Conservation (phyloP, 2,113 vertebrate genomes). For the Cheirogaleus medius region DNA sequence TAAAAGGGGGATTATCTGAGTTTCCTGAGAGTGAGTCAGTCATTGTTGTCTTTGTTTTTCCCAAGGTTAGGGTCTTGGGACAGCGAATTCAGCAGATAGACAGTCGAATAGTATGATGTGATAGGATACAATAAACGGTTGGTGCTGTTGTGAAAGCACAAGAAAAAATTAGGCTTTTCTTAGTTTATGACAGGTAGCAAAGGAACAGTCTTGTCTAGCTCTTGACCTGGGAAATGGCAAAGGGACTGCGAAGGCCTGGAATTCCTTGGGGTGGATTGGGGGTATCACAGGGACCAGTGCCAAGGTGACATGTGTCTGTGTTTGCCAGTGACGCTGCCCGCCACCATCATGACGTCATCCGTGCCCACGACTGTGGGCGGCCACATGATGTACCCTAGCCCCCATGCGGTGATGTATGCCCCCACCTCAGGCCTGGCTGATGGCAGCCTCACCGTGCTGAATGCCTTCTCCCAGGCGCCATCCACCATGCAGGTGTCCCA, state of each 20-base stretch:
- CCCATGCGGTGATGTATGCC: slow-evolving; percentile 97
- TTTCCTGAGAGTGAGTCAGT: neutral
- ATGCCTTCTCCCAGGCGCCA: slow-evolving; percentile 95
- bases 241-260: neutral
- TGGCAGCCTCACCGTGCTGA: slow-evolving; percentile 95
- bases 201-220: neutral
- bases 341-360: slow-evolving; percentile 98
- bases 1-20: neutral
- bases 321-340: slow-evolving; percentile 93
- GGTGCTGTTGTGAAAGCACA: neutral
- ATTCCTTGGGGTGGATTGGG: neutral
- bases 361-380: slow-evolving; percentile 95
- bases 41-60: neutral
- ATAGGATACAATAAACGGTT: neutral
- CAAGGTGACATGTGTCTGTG: slow-evolving; percentile 69
- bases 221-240: neutral
- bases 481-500: slow-evolving; percentile 98
- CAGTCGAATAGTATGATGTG: neutral
- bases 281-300: neutral
- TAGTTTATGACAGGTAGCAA: neutral
- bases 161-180: slow-evolving; percentile 33
- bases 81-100: neutral
- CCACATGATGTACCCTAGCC: slow-evolving; percentile 99
- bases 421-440: slow-evolving; percentile 93
- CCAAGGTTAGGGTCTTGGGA: neutral